Base-by-base conservation (phyloP, 2,797 vertebrate species). In the Parambassis ranga region DNA sequence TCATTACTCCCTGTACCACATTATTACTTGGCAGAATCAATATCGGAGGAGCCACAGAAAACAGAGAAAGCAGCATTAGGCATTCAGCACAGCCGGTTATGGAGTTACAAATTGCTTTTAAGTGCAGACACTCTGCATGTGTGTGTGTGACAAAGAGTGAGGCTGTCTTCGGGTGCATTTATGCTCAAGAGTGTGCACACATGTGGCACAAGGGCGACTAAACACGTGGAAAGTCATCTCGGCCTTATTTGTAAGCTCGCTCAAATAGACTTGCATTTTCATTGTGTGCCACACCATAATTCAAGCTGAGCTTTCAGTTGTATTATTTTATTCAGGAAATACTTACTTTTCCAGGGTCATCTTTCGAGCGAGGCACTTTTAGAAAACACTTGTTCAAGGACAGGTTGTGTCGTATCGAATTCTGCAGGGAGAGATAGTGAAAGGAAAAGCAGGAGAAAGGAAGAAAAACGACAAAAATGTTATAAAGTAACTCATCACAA, bases 321-420 rank as follows among this genome's bases (percentile, higher is more conserved):
- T 35, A 18, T 51, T 27, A 55, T 27, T 70, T 71, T 78, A 76
- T 67, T 83, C 39, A 37, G 53, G 69, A 76, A 52, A 73, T 67
- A 89, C 90, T 85, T 91, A 95, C 94, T 93, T 95, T 95, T 86
- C 94, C 94, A 14, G 94, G 94, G 85, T 95, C 94, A 72, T 95
- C 94, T 92, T 95, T 95, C 76, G 94, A 95, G 83, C 94, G 93
- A 94, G 94, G 94, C 92, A 95, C 94, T 94, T 95, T 95, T 87
- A 95, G 92, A 88, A 95, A 95, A 92, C 94, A 95, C 89, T 95
- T 95, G 86, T 95, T 95, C 90, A 95, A 85, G 56, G 94, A 95
- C 86, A 95, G 86, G 86, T 95, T 95, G 89, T 95, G 94, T 87
- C 94, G 87, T 88, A 95, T 95, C 41, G 94, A 95, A 87, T 95